Evolutionary conservation across 2,113 vertebrate species (phyloP).

Genomic region (Mustela nigripes): DNA sequence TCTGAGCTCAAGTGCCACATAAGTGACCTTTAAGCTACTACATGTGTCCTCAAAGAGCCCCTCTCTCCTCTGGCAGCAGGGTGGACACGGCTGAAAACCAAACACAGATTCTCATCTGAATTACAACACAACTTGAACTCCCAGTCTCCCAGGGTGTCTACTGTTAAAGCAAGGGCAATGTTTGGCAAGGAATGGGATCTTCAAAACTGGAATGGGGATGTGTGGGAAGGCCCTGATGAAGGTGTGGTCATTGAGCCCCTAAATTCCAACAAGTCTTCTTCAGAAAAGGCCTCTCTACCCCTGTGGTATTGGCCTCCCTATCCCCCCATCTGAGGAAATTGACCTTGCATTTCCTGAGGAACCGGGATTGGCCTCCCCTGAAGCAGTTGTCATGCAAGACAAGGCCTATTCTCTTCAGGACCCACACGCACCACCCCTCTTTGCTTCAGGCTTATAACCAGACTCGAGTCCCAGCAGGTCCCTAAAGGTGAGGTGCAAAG

Average conservation of each 20-base stretch:
- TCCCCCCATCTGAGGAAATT: not conserved
- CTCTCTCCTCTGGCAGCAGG: not conserved
- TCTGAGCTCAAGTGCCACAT: not conserved
- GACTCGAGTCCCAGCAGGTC: not conserved
- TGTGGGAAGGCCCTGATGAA: not conserved
- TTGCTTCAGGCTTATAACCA: not conserved
- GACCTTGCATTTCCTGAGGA: not conserved
- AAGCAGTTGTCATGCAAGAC: not conserved
- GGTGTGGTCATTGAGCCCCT: not conserved
- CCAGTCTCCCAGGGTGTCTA: not conserved
- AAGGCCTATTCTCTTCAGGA: not conserved
- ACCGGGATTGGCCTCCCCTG: not conserved
- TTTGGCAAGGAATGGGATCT: not conserved
- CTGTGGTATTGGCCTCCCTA: not conserved
- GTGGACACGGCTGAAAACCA: not conserved
- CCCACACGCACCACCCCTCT: not conserved
- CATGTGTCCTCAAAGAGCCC: not conserved
- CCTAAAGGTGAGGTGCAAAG: not conserved
- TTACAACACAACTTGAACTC: not conserved
- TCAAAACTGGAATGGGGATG: not conserved
- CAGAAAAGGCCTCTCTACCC: not conserved
- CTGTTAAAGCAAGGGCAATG: not conserved
- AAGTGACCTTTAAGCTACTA: not conserved
- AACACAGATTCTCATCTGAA: not conserved
- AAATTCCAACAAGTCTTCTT: not conserved